A percentile compares a stretch with the other conserved stretches of the same genome.
Evolutionary conservation across 2,113 vertebrate genomes (phyloP).

Genomic region (Columba janthina): DNA sequence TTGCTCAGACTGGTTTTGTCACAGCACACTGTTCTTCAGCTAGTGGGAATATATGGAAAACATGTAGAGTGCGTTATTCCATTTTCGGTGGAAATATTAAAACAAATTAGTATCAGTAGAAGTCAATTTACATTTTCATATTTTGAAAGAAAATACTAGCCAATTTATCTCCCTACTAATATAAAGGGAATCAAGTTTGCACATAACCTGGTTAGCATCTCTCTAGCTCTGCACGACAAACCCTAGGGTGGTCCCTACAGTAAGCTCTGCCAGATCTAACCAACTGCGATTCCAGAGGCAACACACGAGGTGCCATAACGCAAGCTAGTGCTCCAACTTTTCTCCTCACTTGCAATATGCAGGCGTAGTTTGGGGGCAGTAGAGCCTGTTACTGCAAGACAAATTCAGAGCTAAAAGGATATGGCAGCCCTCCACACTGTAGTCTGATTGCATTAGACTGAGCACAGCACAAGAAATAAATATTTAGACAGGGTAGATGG

Average conservation of each 20-base stretch:
- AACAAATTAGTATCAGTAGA: neutral
- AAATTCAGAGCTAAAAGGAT: conserved; percentile 73
- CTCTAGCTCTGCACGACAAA: neutral
- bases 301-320: neutral
- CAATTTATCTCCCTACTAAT: neutral
- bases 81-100: neutral
- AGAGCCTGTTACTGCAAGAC: conserved; percentile 45
- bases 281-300: neutral
- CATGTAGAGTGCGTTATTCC: accelerated
- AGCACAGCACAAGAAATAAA: conserved; percentile 74
- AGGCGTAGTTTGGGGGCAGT: conserved; percentile 23
- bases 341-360: neutral
- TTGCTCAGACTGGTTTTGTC: neutral
- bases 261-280: neutral
- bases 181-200: neutral
- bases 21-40: neutral
- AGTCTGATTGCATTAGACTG: conserved; percentile 79
- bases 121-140: neutral
- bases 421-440: conserved; percentile 74
- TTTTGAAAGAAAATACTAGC: neutral
- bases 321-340: neutral
- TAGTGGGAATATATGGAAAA: neutral
- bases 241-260: neutral
- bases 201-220: accelerated
- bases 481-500: conserved; percentile 81